These are phyloP conservation scores for Pelodytes ibericus DNA, from an alignment of 2,797 vertebrate genomes.

Conservation along the genomic window DNA sequence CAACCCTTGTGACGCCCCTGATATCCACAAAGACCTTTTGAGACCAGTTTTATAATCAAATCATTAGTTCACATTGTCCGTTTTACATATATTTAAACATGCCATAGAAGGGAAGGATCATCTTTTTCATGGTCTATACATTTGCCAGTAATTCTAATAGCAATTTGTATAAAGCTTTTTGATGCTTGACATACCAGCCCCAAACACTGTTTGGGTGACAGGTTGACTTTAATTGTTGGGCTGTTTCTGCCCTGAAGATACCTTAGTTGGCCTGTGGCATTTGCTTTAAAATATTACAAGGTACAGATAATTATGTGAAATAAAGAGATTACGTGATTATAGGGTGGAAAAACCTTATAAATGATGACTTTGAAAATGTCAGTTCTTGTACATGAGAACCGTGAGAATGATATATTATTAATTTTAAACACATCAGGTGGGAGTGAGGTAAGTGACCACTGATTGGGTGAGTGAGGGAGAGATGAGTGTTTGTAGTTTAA, in stretches of 20 bases:
- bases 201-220: background rate
- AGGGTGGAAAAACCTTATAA: conserved; percentile 36
- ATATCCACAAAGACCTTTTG: too few species aligned
- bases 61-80: too few species aligned
- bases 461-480: background rate
- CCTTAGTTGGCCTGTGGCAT: conserved; percentile 22
- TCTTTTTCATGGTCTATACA: too few species aligned
- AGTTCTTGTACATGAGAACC: background rate
- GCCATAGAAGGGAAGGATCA: too few species aligned
- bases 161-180: background rate
- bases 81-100: too few species aligned
- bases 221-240: conserved; percentile 1
- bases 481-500: background rate
- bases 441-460: conserved; percentile 13
- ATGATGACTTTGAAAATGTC: conserved; percentile 30
- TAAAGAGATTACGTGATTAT: conserved; percentile 44
- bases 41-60: too few species aligned
- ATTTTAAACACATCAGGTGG: background rate
- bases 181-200: background rate
- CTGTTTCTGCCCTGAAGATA: conserved; percentile 35
- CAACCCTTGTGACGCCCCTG: too few species aligned
- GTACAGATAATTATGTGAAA: conserved; percentile 47
- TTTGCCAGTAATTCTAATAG: background rate
- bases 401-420: conserved; percentile 17
- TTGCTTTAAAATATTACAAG: conserved; percentile 32